Base-by-base conservation (phyloP, 2,888 invertebrate species). In the Lasioglossum marginatum region DNA sequence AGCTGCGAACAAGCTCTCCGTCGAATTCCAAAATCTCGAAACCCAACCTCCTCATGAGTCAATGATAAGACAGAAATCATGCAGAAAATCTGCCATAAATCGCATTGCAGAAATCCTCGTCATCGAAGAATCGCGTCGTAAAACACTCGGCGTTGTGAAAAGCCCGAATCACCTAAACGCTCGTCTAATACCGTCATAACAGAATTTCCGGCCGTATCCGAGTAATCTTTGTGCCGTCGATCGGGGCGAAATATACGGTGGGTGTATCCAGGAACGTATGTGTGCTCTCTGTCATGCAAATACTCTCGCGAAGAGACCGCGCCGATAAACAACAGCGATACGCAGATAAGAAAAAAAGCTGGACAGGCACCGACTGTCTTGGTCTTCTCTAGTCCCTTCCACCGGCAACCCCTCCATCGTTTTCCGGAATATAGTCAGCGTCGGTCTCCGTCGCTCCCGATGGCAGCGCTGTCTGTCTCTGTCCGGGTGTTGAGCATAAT, bases 401-500 rank as follows among this genome's bases (percentile, higher is more conserved):
- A 60, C 71, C 52, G 12, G 37, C 63, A 73, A 68, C 72, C 72
- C 72, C 72, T 72, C 73, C 57, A 19, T 16, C 57, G 71, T 52
- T 68, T 40, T 72, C 74, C 71, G 71, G 71, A 78, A 57, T 83
- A 85, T 83, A 83, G 63, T 66, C 60, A 8, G 43, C 68, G 52
- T 31, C 43, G 37, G 31, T 82, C 83, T 74, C 52, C 43, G 71
- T 82, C 68, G 5, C 60, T 10, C 70, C 27, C 34, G 68, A 78
- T 60, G 66, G 43, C 66, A 66, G 72, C 74, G 82, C 71, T 27
- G 82, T 73, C 83, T 66, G 10, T 79, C 84, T 86, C 88, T 48
- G 87, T 90, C 87, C 87, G 85, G 88, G 91, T 93, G 93, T 92
- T 93, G 93, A 93, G 93, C 94, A 94, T 94, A 94, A 94, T 94